phyloP scores from a whole-genome alignment of 2,113 vertebrate genomes.

The Sinocyclocheilus anshuiensis region DNA sequence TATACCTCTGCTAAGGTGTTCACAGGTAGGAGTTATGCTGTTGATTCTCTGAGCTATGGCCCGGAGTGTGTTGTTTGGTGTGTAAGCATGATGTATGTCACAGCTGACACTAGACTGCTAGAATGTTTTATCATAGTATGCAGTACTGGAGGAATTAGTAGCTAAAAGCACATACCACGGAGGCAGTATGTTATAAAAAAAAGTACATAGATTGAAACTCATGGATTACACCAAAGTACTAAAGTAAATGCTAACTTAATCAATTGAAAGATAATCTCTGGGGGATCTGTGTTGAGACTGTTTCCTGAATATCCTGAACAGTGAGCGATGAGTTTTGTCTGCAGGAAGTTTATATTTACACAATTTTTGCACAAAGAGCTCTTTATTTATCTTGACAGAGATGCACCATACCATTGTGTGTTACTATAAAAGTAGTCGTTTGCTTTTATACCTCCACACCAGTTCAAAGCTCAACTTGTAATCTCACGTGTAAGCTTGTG shows the following conservation, averaged over 20 bases:
- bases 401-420: neutral
- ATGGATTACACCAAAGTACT: neutral
- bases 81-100: constrained; percentile 25
- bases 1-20: neutral
- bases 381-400: constrained; percentile 7
- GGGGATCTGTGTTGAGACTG: neutral
- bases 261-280: no score
- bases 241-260: neutral
- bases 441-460: constrained; percentile 26
- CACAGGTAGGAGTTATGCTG: constrained; percentile 41
- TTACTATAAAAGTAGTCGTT: constrained; percentile 31
- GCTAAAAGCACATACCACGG: neutral
- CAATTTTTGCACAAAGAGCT: no score
- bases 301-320: no score
- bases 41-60: constrained; percentile 18
- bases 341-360: no score
- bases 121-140: neutral
- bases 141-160: neutral
- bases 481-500: neutral
- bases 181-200: neutral
- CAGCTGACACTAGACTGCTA: neutral
- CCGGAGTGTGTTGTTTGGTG: neutral
- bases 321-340: neutral
- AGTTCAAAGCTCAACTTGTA: constrained; percentile 36
- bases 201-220: no score